Base-by-base conservation (phyloP, 2,797 vertebrate species). In the Antrozous pallidus region DNA sequence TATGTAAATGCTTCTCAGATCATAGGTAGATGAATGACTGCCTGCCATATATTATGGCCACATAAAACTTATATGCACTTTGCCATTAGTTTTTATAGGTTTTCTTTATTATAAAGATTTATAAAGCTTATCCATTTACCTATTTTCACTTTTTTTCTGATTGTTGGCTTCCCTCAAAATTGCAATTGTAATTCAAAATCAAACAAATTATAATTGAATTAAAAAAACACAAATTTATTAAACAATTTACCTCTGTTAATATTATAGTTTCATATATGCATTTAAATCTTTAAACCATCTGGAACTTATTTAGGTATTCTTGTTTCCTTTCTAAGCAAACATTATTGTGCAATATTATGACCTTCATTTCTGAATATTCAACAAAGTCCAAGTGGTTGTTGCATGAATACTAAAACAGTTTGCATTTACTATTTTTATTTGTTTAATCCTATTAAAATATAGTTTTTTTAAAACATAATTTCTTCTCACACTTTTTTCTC, bases 171-270 rank as follows among this genome's bases (percentile, higher is more conserved):
- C 63, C 65, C 10, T 83, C 31, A 80, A 75, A 96, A 80, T 90
- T 84, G 49, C 56, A 96, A 80, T 90, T 83, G 47, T 54, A 54
- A 87, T 26, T 83, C 33, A 69, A 69, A 51, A 16, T 63, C 45
- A 45, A 81, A 45, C 31, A 61, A 63, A 63, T 80, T 80, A 80
- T 61, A 80, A 58, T 58, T 81, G n/a, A 51, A 69, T 26, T 83
- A 51, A 69, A 82, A 67, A 67, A 24, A 65, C 51, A 79, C 71
- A 85, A 89, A 95, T 88, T 81, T 88, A 82, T 49, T 47, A 91
- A 65, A 63, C 13, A 86, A 45, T 47, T 84, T 65, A 88, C 33
- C 28, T 92, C 49, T 58, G 58, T 61, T 94, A 79, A 74, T 88
- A 71, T 47, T 87, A 47, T 77, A 28, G 9, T 45, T 61, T 86